phyloP scores from a whole-genome alignment of 2,113 vertebrate genomes.

The Aegithalos caudatus region DNA sequence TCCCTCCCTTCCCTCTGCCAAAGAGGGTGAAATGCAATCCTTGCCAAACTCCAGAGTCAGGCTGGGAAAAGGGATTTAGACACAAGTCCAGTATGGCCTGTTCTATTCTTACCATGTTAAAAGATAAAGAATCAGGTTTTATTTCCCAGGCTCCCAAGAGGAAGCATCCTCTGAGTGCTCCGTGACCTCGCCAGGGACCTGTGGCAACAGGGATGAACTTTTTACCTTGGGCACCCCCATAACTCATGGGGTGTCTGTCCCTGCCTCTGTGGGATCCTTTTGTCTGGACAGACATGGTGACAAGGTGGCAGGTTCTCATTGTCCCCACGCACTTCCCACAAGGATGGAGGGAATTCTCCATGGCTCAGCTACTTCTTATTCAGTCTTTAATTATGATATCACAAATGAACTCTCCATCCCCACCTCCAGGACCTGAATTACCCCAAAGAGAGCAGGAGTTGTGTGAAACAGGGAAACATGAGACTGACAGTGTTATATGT shows the following conservation, averaged over 20 bases:
- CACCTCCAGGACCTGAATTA: neutral
- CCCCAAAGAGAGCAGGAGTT: neutral
- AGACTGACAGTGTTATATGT: neutral
- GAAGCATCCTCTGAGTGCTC: neutral
- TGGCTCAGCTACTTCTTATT: neutral
- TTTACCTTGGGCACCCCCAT: conserved; percentile 45
- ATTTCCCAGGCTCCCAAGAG: neutral
- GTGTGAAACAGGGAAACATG: neutral
- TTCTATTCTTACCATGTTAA: neutral
- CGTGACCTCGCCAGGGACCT: neutral
- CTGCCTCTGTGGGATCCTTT: conserved; percentile 47
- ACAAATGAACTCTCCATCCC: neutral
- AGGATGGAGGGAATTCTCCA: neutral
- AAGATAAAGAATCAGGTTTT: neutral
- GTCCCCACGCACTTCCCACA: neutral
- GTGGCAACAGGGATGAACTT: conserved; percentile 18
- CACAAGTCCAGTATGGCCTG: neutral
- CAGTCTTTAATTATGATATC: neutral
- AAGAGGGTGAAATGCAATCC: neutral
- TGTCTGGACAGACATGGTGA: conserved; percentile 9
- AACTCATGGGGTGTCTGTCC: conserved; percentile 11
- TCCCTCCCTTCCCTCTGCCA: neutral
- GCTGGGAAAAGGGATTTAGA: neutral
- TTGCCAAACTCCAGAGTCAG: neutral
- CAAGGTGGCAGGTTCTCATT: conserved; percentile 50